Percentiles rank a stretch among this genome's conserved stretches.
Evolutionary conservation across 64 coral and sea anemone species (phyloP).

Genomic region (Acropora yongei): DNA sequence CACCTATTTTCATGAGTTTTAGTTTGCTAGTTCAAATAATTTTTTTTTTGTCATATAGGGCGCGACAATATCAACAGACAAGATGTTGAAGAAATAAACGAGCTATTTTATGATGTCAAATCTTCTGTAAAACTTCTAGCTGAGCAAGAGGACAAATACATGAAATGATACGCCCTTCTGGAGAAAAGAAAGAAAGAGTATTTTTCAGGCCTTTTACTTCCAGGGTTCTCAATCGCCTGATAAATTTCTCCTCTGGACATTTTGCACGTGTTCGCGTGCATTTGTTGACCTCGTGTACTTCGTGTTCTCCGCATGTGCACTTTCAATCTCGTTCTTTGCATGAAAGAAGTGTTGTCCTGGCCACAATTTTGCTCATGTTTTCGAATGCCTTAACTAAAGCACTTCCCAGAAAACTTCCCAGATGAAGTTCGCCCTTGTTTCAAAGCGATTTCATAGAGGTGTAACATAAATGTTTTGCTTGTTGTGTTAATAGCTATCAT

Average conservation of each 20-base stretch:
- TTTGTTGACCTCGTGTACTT: background rate
- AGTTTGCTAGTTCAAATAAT: background rate
- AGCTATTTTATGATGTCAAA: slow-evolving; percentile 97
- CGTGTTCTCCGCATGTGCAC: background rate
- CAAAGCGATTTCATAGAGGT: too few relatives aligned
- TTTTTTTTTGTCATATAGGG: slow-evolving; percentile 43
- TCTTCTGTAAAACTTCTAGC: slow-evolving; percentile 96
- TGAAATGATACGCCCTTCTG: slow-evolving; percentile 62
- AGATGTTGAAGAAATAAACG: slow-evolving; percentile 98
- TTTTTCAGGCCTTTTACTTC: too few relatives aligned
- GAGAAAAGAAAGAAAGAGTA: too few relatives aligned
- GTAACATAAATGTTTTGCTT: too few relatives aligned
- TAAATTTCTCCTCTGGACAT: background rate
- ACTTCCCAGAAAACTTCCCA: too few relatives aligned
- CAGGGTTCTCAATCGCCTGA: too few relatives aligned
- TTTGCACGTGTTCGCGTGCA: too few relatives aligned
- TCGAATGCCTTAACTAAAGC: too few relatives aligned
- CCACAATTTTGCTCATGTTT: background rate
- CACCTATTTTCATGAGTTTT: background rate
- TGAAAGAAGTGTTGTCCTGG: background rate
- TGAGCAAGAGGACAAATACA: slow-evolving; percentile 97
- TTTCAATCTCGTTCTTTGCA: background rate
- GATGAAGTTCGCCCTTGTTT: too few relatives aligned
- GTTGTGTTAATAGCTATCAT: too few relatives aligned
- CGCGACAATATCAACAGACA: slow-evolving; percentile 85